Evolutionary conservation across 2,113 vertebrate species (phyloP).

Genomic region (Pelusios castaneus): DNA sequence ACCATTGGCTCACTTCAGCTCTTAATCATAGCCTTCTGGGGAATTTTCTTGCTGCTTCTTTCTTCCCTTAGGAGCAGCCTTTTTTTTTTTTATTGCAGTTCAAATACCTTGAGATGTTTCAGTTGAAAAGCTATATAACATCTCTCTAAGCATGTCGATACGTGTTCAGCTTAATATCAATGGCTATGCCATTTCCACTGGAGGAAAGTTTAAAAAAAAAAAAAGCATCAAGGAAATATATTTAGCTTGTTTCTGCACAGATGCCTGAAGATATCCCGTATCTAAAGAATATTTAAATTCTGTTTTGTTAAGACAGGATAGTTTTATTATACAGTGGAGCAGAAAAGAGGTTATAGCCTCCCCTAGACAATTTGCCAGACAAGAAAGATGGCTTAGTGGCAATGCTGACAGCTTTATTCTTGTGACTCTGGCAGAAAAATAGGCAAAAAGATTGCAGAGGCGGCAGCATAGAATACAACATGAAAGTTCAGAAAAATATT

Average conservation of each 20-base stretch:
- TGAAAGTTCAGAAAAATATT: conserved; percentile 78
- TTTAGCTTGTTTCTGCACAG: conserved; percentile 54
- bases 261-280: conserved; percentile 58
- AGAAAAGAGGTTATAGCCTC: conserved; percentile 75
- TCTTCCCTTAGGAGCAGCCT: conserved; percentile 39
- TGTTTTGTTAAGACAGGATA: conserved; percentile 72
- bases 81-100: conserved; percentile 73
- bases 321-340: conserved; percentile 67
- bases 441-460: conserved; percentile 78
- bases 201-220: conserved; percentile 43
- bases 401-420: conserved; percentile 82
- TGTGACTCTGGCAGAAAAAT: conserved; percentile 77
- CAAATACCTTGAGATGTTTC: conserved; percentile 65
- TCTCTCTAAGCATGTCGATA: conserved; percentile 61
- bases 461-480: conserved; percentile 65
- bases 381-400: conserved; percentile 76
- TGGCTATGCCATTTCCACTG: conserved; percentile 39
- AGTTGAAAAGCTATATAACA: conserved; percentile 56
- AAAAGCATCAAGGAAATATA: conserved; percentile 58
- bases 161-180: conserved; percentile 53
- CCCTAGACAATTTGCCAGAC: conserved; percentile 77
- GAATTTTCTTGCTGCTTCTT: conserved; percentile 55
- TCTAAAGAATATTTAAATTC: conserved; percentile 75
- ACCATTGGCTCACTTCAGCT: conserved; percentile 57
- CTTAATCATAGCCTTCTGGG: conserved; percentile 69